Evolutionary conservation across 2,888 invertebrate genomes (phyloP), one percentile per base, ranked within the genome.

Genomic region (Podotricha telesiphe): DNA sequence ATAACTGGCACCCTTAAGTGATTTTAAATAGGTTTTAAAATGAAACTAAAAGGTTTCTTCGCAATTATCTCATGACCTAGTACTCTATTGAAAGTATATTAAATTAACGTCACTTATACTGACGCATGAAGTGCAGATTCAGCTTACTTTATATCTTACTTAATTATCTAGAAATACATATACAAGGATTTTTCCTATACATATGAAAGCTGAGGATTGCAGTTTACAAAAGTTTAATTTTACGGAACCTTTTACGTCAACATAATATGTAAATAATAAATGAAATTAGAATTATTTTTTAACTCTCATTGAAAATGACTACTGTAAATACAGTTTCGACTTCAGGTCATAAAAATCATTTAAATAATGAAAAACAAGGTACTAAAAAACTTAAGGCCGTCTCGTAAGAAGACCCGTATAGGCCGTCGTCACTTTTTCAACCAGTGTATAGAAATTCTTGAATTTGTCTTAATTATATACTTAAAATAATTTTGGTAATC

Each of bases 11-110:
- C 1, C 20, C 20, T 15, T 59, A 42, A 59, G 15, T 22, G 53
- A 37, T 55, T 13, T 55, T 56, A 45, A 40, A 56, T 45, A 34
- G 47, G 19, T 55, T 28, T 28, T 66, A 58, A 66, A 58, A 58
- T 11, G n/a, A 19, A 51, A 40, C n/a, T 59, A 48, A 66, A 66
- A 66, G 66, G 66, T 66, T 66, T 66, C 66, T 42, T 50, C 22
- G 42, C 66, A 66, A 58, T 59, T 59, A 59, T 51, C 40, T 50
- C 50, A 42, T 45, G 66, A 58, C 59, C 66, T 42, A 66, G 42
- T 45, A 59, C n/a, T 45, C 45, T 59, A 45, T 59, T 59, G 22
- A 42, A 22, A 42, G 59, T 59, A 59, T 59, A 59, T 59, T 45
- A 28, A 59, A 59, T 59, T 59, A 59, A 45, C 45, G 42, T 7